Conservation (phyloP, 2,888 invertebrate genomes). For the Oxycera nigricornis region DNA sequence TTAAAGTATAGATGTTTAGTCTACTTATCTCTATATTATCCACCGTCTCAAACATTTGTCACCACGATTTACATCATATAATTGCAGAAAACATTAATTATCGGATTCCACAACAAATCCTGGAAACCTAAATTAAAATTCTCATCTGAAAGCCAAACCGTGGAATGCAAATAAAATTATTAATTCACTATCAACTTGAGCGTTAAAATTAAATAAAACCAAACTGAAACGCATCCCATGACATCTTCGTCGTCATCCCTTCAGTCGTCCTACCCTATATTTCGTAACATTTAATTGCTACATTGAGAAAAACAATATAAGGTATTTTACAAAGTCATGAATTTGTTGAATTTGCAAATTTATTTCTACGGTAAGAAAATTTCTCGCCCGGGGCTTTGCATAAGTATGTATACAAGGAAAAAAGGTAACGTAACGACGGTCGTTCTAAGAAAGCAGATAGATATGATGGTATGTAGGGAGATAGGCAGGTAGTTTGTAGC, state of each 20-base stretch:
- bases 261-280: neutral
- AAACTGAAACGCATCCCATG: constrained; percentile 13
- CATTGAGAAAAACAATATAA: constrained; percentile 36
- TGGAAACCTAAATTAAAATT: neutral
- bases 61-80: neutral
- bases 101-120: neutral
- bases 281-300: constrained; percentile 32
- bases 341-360: constrained; percentile 37
- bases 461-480: neutral
- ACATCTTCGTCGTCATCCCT: neutral
- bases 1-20: too few relatives aligned
- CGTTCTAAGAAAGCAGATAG: neutral
- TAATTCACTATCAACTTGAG: constrained; percentile 16
- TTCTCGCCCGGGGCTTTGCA: constrained; percentile 6
- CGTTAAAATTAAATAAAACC: constrained; percentile 20
- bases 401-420: constrained; percentile 1
- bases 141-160: neutral
- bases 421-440: constrained; percentile 1
- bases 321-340: constrained; percentile 38
- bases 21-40: neutral
- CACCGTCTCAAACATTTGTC: neutral
- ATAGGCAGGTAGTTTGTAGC: neutral
- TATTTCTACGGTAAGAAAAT: constrained; percentile 31
- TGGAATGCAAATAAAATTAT: constrained; percentile 22
- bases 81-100: neutral